Evolutionary conservation across 2,888 invertebrate species (phyloP).

Genomic region (Chirona hameri): DNA sequence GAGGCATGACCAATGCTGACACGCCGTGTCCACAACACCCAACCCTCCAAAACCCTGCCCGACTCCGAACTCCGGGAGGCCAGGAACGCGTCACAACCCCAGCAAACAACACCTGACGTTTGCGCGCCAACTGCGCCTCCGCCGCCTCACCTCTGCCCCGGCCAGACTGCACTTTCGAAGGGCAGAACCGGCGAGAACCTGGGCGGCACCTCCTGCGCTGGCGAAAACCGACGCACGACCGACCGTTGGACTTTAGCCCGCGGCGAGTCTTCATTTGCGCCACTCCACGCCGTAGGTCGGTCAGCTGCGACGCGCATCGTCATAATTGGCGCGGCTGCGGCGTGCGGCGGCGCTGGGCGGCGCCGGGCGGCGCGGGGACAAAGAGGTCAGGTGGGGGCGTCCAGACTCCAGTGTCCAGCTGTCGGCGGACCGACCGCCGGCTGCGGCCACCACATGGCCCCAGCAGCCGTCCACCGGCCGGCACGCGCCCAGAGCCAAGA

Average conservation of each 20-base stretch:
- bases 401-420: background rate
- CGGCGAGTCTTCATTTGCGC: background rate
- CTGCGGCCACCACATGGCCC: background rate
- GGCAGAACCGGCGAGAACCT: background rate
- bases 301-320: conserved; percentile 1
- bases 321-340: background rate
- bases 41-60: too few relatives aligned
- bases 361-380: background rate
- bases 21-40: too few relatives aligned
- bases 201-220: background rate
- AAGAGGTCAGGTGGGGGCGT: conserved; percentile 1
- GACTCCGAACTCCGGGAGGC: too few relatives aligned
- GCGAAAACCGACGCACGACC: too few relatives aligned
- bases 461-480: too few relatives aligned
- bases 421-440: background rate
- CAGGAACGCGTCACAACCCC: too few relatives aligned
- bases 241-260: background rate
- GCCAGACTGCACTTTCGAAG: too few relatives aligned
- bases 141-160: background rate
- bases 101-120: too few relatives aligned
- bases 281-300: background rate
- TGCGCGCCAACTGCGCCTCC: background rate
- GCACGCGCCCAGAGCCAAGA: too few relatives aligned
- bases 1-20: too few relatives aligned
- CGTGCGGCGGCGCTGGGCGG: background rate